phyloP scores from a whole-genome alignment of 2,113 vertebrate species.

The Mixornis gularis region DNA sequence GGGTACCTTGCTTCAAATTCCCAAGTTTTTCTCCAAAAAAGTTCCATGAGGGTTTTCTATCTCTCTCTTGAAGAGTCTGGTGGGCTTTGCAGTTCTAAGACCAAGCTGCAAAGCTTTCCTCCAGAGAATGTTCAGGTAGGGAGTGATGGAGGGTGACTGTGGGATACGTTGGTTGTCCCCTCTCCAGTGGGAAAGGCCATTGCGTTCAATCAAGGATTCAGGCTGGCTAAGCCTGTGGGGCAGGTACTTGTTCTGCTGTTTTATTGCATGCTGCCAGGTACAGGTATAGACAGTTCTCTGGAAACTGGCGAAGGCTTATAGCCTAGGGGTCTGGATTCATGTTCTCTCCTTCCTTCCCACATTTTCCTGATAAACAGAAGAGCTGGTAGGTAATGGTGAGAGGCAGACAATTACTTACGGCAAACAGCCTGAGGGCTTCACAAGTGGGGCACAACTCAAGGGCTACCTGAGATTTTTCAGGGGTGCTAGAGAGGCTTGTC shows the following conservation, averaged over 20 bases:
- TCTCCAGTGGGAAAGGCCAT: constrained; percentile 41
- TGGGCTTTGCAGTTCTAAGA: background rate
- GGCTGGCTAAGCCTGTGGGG: constrained; percentile 45
- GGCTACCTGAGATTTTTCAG: constrained; percentile 39
- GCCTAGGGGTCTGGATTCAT: constrained; percentile 52
- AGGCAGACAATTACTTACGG: constrained; percentile 26
- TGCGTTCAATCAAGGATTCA: background rate
- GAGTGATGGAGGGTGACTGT: background rate
- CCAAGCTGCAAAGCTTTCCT: background rate
- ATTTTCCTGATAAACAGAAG: constrained; percentile 40
- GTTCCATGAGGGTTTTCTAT: background rate
- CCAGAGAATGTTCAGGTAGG: background rate
- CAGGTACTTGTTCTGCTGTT: constrained; percentile 14
- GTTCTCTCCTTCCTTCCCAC: constrained; percentile 53
- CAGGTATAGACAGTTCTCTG: constrained; percentile 39
- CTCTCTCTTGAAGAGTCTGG: background rate
- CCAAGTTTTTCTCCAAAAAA: background rate
- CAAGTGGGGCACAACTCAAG: background rate
- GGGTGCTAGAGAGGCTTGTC: background rate
- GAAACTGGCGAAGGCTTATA: constrained; percentile 16
- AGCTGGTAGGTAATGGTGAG: constrained; percentile 46
- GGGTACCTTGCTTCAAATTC: background rate
- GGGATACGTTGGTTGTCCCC: background rate
- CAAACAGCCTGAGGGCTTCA: constrained; percentile 26
- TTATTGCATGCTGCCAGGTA: background rate